These are phyloP conservation scores for Adelognathus sp. DNA, from an alignment of 2,888 invertebrate genomes.

Conservation along the genomic window DNA sequence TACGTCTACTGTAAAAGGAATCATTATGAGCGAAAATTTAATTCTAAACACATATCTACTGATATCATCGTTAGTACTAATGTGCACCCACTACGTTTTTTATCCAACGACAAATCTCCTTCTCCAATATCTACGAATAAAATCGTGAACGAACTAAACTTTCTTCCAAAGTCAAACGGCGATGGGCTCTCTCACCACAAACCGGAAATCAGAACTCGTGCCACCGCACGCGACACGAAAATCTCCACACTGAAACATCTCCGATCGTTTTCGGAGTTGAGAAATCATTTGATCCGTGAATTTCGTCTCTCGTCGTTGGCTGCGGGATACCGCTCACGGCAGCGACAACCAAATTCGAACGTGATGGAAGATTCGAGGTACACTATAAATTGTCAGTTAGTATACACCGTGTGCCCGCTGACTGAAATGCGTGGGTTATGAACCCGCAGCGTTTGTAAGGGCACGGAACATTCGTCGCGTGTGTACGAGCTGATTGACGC, in stretches of 20 bases:
- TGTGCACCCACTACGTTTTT: no score
- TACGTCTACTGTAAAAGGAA: no score
- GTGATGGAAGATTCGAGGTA: slow-evolving; percentile 22
- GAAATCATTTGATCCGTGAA: slow-evolving; percentile 32
- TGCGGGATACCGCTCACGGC: slow-evolving; percentile 6
- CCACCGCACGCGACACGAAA: slow-evolving; percentile 6
- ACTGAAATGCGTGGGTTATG: slow-evolving; percentile 29
- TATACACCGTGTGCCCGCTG: slow-evolving; percentile 1
- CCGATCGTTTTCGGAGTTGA: not conserved
- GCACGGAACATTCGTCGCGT: slow-evolving; percentile 20
- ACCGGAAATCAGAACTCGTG: no score
- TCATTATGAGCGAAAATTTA: no score
- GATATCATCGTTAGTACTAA: no score
- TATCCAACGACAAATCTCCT: no score
- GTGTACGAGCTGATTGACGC: slow-evolving; percentile 37
- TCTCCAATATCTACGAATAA: no score
- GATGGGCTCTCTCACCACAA: no score
- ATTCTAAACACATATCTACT: no score
- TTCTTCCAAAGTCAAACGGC: no score
- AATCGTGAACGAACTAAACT: no score
- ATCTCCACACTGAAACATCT: not conserved
- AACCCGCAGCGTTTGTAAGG: slow-evolving; percentile 22
- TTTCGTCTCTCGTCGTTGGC: slow-evolving; percentile 10
- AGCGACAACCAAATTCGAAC: slow-evolving; percentile 39
- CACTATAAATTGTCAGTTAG: no score